phyloP scores from a whole-genome alignment of 2,888 invertebrate genomes.

The Megastigmus dorsalis region DNA sequence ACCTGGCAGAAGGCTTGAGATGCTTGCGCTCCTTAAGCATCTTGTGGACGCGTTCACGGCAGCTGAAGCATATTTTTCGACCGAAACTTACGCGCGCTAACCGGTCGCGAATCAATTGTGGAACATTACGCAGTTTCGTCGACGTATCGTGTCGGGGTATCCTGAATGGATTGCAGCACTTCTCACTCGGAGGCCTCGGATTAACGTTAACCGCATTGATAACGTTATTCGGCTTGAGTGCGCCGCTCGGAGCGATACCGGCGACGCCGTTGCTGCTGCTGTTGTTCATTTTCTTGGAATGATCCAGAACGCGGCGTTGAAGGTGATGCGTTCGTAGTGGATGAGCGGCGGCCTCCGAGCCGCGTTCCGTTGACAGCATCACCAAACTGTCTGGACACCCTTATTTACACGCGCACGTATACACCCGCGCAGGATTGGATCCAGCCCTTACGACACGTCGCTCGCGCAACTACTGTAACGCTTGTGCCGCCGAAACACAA shows the following conservation, averaged over 20 bases:
- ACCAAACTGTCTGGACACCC: too few species aligned
- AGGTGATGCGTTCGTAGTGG: too few species aligned
- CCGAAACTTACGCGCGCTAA: conserved; percentile 46
- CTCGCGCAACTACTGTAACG: too few species aligned
- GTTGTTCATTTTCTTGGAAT: neutral
- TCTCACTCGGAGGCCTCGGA: neutral
- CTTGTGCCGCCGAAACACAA: too few species aligned
- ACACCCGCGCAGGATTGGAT: too few species aligned
- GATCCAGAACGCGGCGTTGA: too few species aligned
- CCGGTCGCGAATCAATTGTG: conserved; percentile 31
- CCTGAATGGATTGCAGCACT: conserved; percentile 47
- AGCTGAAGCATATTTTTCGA: neutral
- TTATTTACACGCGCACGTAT: too few species aligned
- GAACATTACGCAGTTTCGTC: conserved; percentile 17
- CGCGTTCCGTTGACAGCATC: too few species aligned
- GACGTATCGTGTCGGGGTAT: conserved; percentile 24
- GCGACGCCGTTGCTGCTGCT: neutral
- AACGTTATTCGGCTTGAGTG: too few species aligned
- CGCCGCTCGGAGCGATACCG: too few species aligned
- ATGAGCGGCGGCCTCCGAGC: too few species aligned
- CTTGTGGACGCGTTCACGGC: conserved; percentile 41
- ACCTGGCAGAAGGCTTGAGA: conserved; percentile 33
- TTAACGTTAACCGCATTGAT: neutral
- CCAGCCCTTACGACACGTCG: too few species aligned
- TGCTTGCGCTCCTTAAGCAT: conserved; percentile 46